These are phyloP conservation scores for Cydia pomonella DNA, from an alignment of 1,140 invertebrate species.

Conservation along the genomic window DNA sequence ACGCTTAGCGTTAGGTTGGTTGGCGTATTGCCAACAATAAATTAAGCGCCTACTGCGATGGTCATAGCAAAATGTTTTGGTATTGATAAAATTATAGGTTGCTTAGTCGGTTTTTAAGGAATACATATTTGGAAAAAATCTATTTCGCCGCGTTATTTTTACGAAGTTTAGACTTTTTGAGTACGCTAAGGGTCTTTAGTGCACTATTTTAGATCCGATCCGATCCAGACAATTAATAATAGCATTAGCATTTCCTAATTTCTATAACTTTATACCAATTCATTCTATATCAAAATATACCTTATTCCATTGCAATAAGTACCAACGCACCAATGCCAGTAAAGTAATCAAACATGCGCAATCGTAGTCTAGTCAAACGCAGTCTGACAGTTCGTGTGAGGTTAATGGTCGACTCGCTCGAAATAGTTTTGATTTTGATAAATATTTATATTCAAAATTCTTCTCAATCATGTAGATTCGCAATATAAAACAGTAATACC, in stretches of 20 bases:
- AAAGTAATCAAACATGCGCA: neutral
- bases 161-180: too few species aligned
- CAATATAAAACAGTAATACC: slow-evolving; percentile 30
- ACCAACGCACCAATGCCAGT: neutral
- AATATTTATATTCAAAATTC: slow-evolving; percentile 59
- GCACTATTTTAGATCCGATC: neutral
- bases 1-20: too few species aligned
- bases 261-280: neutral
- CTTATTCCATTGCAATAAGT: neutral
- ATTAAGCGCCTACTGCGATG: neutral
- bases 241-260: neutral
- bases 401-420: slow-evolving; percentile 68
- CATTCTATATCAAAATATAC: neutral
- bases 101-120: too few species aligned
- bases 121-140: too few species aligned
- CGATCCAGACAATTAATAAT: too few species aligned
- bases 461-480: slow-evolving; percentile 39
- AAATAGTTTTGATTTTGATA: slow-evolving; percentile 71
- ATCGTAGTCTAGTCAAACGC: slow-evolving; percentile 12
- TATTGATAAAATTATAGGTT: neutral
- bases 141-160: too few species aligned
- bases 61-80: neutral
- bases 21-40: neutral
- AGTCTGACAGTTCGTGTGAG: slow-evolving; percentile 57
- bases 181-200: too few species aligned